phyloP scores from a whole-genome alignment of 2,797 vertebrate genomes.

The Fundulus diaphanus region DNA sequence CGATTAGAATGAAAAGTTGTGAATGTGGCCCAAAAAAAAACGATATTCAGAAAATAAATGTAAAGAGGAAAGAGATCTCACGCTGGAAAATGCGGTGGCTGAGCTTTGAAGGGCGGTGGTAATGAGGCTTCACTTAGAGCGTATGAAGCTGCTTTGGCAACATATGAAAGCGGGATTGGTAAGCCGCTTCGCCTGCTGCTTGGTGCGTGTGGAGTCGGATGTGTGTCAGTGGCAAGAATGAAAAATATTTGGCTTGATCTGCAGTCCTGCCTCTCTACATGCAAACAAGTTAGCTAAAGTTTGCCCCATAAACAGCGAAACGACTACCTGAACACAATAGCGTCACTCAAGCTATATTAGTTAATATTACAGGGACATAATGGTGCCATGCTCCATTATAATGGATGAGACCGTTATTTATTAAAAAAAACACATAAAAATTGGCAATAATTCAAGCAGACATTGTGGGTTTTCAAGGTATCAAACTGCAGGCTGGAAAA shows the following conservation, averaged over 20 bases:
- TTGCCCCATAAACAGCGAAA: constrained; percentile 30
- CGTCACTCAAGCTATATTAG: not conserved
- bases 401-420: not conserved
- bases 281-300: constrained; percentile 5
- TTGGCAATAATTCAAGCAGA: no score
- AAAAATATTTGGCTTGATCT: constrained; percentile 52
- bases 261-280: constrained; percentile 35
- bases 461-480: not conserved
- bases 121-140: constrained; percentile 78
- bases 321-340: no score
- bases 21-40: constrained; percentile 47
- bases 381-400: not conserved
- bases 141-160: constrained; percentile 77
- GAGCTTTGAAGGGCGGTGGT: constrained; percentile 75
- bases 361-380: no score
- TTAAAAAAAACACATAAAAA: no score
- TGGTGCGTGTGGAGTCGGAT: constrained; percentile 46
- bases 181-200: constrained; percentile 54
- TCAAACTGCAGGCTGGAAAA: constrained; percentile 15
- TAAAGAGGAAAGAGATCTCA: constrained; percentile 50
- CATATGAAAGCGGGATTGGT: constrained; percentile 74
- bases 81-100: constrained; percentile 67
- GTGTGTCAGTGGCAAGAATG: constrained; percentile 38
- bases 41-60: constrained; percentile 56
- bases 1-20: constrained; percentile 58